A percentile compares a stretch with the other conserved stretches of the same genome.
Evolutionary conservation across 2,113 vertebrate species (phyloP).

Genomic region (Bos taurus): DNA sequence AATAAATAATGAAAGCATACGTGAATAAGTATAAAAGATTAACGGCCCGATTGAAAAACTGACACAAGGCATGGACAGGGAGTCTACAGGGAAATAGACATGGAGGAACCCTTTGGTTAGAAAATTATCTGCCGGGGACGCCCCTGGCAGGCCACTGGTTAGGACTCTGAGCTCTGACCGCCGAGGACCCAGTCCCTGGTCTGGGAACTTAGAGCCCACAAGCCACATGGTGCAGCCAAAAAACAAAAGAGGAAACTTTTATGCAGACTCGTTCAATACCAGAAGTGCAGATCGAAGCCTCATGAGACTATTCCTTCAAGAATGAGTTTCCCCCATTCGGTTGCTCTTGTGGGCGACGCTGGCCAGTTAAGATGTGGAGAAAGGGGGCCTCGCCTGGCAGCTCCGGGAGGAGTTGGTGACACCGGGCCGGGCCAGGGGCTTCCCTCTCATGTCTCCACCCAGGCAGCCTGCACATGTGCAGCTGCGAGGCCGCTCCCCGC

Average conservation of each 20-base stretch:
- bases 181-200: background rate
- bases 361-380: background rate
- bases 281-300: background rate
- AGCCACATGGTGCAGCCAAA: background rate
- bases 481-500: background rate
- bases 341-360: background rate
- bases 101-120: background rate
- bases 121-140: background rate
- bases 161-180: background rate
- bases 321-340: background rate
- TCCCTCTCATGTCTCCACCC: background rate
- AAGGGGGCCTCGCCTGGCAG: accelerated
- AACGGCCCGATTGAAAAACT: background rate
- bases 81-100: background rate
- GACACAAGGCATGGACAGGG: background rate
- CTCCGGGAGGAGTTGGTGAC: background rate
- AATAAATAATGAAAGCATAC: background rate
- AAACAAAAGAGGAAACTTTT: background rate
- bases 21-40: background rate
- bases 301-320: background rate
- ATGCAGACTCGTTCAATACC: background rate
- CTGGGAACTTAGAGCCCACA: background rate
- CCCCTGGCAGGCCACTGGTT: background rate
- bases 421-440: accelerated
- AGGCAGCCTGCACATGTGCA: background rate